phyloP scores from a whole-genome alignment of 2,113 vertebrate species.

The Elachura formosa region DNA sequence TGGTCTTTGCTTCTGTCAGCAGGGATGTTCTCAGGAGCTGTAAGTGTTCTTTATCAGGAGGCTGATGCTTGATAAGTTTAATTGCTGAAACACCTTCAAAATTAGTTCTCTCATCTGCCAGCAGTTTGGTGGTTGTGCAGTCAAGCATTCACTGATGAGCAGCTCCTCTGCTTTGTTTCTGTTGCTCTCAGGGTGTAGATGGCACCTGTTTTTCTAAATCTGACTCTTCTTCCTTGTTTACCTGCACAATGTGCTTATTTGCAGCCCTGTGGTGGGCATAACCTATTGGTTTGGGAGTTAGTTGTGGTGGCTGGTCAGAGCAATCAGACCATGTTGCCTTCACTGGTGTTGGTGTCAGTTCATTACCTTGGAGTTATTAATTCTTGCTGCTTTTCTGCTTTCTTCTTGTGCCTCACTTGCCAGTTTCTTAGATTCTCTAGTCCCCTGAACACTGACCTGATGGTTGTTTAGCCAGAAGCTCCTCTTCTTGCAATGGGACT shows the following conservation, averaged over 20 bases:
- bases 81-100: neutral
- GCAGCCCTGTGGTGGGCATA: neutral
- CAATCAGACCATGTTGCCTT: neutral
- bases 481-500: neutral
- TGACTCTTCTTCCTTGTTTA: constrained; percentile 7
- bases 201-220: neutral
- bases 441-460: neutral
- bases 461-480: neutral
- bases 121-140: neutral
- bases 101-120: neutral
- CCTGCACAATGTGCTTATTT: neutral
- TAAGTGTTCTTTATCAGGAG: neutral
- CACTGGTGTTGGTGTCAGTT: neutral
- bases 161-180: neutral
- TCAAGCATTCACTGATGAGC: neutral
- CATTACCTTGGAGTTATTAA: neutral
- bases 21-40: neutral
- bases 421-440: neutral
- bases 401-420: neutral
- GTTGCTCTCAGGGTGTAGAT: neutral
- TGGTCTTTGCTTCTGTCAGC: neutral
- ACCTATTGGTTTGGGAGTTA: neutral
- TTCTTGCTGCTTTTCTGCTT: neutral
- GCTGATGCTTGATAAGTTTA: neutral
- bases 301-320: neutral